Conservation (phyloP, 2,113 vertebrate genomes). For the Anoplopoma fimbria region DNA sequence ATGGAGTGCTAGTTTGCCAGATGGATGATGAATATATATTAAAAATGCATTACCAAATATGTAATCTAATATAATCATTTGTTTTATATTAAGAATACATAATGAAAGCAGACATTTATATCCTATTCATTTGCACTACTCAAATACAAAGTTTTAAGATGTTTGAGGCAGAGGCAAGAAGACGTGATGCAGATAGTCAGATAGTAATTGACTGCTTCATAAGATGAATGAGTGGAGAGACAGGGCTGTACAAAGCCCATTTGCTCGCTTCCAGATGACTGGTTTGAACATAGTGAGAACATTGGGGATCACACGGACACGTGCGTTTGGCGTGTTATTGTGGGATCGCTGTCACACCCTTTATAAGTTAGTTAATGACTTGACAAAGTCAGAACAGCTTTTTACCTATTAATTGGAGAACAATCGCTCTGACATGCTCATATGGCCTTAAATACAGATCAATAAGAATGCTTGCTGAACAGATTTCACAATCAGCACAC, state of each 20-base stretch:
- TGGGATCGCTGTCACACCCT: no score
- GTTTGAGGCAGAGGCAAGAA: neutral
- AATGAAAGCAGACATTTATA: conserved; percentile 31
- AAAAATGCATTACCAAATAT: conserved; percentile 31
- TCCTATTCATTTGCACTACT: conserved; percentile 1
- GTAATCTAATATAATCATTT: conserved; percentile 30
- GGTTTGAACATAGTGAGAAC: no score
- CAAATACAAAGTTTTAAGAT: neutral
- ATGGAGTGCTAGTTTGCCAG: conserved; percentile 19
- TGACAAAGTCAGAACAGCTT: neutral
- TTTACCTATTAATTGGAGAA: neutral
- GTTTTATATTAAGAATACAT: conserved; percentile 2
- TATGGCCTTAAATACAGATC: neutral
- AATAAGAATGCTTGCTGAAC: neutral
- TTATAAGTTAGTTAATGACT: neutral
- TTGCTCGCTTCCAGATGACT: no score
- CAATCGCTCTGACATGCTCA: neutral
- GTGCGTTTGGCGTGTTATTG: no score
- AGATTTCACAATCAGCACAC: neutral
- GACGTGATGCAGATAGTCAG: neutral
- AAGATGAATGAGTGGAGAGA: no score
- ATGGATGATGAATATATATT: conserved; percentile 18
- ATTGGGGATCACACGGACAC: no score
- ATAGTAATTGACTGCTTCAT: no score
- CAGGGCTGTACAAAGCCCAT: no score